These are phyloP conservation scores for Lonchura striata DNA, from an alignment of 2,113 vertebrate species.

Conservation along the genomic window DNA sequence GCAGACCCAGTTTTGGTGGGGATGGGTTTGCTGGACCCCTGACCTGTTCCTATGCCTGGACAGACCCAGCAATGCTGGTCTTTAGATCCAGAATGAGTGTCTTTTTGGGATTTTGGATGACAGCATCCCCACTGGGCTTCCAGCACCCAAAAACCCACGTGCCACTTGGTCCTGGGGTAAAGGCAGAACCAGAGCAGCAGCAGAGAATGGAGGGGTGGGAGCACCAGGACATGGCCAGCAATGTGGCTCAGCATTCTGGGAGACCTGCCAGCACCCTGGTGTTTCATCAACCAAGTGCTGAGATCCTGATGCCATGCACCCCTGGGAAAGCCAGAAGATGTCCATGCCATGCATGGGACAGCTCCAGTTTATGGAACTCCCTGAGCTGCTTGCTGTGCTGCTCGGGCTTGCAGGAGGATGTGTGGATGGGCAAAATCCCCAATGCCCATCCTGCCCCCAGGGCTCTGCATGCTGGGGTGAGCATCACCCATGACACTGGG, in stretches of 20 bases:
- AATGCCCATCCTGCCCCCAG: fast-evolving
- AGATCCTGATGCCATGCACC: fast-evolving
- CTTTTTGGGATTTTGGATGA: background rate
- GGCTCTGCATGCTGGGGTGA: background rate
- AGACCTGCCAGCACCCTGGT: fast-evolving
- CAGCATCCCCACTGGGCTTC: background rate
- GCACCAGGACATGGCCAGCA: background rate
- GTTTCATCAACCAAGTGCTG: fast-evolving
- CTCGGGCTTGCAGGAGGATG: fast-evolving
- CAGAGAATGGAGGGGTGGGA: background rate
- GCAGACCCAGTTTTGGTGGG: background rate
- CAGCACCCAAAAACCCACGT: background rate
- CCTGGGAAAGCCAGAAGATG: background rate
- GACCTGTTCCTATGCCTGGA: fast-evolving
- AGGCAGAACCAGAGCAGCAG: background rate
- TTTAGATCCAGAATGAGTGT: background rate
- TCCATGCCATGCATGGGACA: background rate
- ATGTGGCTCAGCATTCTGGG: fast-evolving
- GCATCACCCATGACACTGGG: fast-evolving
- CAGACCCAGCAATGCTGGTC: background rate
- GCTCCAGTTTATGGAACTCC: background rate
- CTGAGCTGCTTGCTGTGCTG: background rate
- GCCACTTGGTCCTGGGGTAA: background rate
- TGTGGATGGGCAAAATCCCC: background rate
- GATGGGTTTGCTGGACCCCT: background rate